A percentile compares a stretch with the other conserved stretches of the same genome.
phyloP scores from a whole-genome alignment of 2,797 vertebrate species.

The Borostomias antarcticus region DNA sequence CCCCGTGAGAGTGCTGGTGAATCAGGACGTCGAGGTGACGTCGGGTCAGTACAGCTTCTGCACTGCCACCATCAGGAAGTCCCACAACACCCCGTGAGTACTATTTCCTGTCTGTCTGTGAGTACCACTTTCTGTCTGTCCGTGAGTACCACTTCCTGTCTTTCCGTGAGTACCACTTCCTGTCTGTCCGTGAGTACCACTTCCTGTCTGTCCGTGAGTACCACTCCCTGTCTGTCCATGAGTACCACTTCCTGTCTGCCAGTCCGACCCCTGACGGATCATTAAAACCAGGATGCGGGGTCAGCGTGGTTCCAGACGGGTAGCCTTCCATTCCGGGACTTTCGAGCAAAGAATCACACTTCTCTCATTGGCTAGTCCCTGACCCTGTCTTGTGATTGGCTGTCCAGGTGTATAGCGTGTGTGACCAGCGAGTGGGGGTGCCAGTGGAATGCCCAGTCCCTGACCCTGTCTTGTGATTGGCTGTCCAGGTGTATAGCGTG shows the following conservation, averaged over 20 bases:
- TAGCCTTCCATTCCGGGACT: not conserved
- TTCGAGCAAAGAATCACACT: not conserved
- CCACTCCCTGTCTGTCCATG: too few species aligned
- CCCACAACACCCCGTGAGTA: constrained; percentile 90
- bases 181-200: too few species aligned
- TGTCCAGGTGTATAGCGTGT: constrained; percentile 88
- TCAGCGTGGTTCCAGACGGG: too few species aligned
- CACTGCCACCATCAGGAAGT: constrained; percentile 81
- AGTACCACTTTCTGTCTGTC: constrained; percentile 58
- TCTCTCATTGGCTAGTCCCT: not conserved
- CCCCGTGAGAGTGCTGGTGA: constrained; percentile 70
- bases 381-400: not conserved
- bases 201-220: too few species aligned
- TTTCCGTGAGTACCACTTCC: too few species aligned
- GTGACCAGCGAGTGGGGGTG: constrained; percentile 91
- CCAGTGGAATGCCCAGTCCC: constrained; percentile 81
- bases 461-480: not conserved
- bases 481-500: constrained; percentile 88
- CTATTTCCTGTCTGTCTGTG: too few species aligned
- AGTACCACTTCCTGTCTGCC: too few species aligned
- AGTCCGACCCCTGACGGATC: too few species aligned
- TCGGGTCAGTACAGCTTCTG: constrained; percentile 87
- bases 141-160: too few species aligned
- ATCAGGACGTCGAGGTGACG: constrained; percentile 75
- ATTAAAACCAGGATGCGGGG: too few species aligned